Evolutionary conservation across 2,797 vertebrate genomes (phyloP).

Genomic region (Melopsittacus undulatus): DNA sequence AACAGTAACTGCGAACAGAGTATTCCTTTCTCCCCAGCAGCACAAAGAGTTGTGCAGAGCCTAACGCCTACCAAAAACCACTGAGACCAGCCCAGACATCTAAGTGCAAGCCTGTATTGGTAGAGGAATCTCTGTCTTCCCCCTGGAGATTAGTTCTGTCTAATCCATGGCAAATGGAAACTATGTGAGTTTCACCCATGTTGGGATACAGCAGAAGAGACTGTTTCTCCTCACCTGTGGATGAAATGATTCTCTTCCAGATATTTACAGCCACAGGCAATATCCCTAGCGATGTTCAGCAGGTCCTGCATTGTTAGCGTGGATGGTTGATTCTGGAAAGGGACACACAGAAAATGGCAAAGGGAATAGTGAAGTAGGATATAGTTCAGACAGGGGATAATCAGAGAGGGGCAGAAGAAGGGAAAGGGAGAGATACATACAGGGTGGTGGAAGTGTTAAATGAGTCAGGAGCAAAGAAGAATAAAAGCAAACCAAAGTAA

Average conservation of each 20-base stretch:
- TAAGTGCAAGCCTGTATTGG: background rate
- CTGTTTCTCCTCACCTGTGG: slow-evolving; percentile 74
- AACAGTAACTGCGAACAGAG: background rate
- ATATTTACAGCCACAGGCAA: slow-evolving; percentile 90
- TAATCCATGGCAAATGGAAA: background rate
- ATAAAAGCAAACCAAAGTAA: background rate
- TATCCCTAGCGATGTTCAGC: slow-evolving; percentile 89
- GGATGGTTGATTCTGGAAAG: slow-evolving; percentile 82
- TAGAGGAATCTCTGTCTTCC: background rate
- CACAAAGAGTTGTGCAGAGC: background rate
- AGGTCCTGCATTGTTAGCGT: slow-evolving; percentile 87
- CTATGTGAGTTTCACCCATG: background rate
- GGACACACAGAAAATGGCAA: background rate
- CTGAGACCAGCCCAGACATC: background rate
- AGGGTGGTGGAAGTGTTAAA: background rate
- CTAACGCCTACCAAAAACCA: background rate
- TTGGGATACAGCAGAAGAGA: background rate
- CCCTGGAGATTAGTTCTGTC: background rate
- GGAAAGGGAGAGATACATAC: background rate
- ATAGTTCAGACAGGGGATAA: background rate
- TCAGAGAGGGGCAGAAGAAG: background rate
- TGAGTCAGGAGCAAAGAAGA: background rate
- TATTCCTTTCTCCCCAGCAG: background rate
- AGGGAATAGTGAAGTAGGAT: background rate
- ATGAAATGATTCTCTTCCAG: slow-evolving; percentile 95